These are phyloP conservation scores for Poecile atricapillus DNA, from an alignment of 2,113 vertebrate species.

Conservation along the genomic window DNA sequence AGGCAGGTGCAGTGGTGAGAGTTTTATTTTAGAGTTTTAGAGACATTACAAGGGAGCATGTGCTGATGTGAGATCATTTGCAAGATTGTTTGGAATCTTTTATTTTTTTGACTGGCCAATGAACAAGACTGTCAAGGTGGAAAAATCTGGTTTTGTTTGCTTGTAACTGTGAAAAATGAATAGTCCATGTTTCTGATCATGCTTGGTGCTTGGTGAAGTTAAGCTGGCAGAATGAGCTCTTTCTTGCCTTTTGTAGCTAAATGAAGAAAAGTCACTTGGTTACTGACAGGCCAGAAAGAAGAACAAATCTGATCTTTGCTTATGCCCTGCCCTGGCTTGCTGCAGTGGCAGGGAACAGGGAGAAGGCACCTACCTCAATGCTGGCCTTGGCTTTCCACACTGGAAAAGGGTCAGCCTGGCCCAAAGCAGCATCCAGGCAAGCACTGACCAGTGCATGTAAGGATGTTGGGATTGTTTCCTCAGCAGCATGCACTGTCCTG, in stretches of 20 bases:
- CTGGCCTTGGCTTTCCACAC: neutral
- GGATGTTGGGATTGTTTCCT: neutral
- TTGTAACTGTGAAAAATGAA: neutral
- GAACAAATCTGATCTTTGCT: neutral
- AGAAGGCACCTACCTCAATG: neutral
- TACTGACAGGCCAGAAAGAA: neutral
- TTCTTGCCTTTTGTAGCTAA: neutral
- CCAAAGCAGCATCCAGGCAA: neutral
- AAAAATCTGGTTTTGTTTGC: neutral
- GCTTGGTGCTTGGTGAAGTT: neutral
- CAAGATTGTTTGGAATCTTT: neutral
- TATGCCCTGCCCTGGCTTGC: rapidly evolving
- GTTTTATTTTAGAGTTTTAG: too few species aligned
- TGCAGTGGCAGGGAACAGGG: neutral
- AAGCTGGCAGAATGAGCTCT: neutral
- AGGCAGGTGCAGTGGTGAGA: neutral
- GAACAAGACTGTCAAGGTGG: neutral
- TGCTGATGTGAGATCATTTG: neutral
- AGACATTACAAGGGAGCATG: neutral
- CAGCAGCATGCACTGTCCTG: neutral
- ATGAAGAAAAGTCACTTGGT: neutral
- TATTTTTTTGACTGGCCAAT: neutral
- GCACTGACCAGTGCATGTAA: neutral
- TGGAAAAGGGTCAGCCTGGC: neutral
- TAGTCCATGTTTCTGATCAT: neutral